phyloP scores from a whole-genome alignment of 2,888 invertebrate genomes.

The Phortica okadai region DNA sequence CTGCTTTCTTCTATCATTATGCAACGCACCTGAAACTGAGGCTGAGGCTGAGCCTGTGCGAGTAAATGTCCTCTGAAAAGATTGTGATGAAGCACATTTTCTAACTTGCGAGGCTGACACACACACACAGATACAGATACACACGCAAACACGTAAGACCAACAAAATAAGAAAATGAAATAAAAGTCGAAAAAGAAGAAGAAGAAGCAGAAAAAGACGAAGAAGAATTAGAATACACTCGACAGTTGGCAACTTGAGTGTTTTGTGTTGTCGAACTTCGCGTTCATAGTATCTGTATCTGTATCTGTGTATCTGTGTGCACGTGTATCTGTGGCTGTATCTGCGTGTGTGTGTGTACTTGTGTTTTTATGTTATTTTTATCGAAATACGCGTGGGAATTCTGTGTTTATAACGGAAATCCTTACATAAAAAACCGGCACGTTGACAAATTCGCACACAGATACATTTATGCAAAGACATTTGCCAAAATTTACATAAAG shows the following conservation, averaged over 20 bases:
- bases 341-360: not conserved
- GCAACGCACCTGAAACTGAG: conserved; percentile 44
- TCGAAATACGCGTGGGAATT: conserved; percentile 14
- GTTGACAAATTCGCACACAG: conserved; percentile 11
- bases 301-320: not conserved
- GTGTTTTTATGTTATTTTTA: not conserved
- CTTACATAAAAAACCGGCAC: conserved; percentile 10
- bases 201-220: conserved; percentile 43
- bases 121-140: conserved; percentile 19
- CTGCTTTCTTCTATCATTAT: no score
- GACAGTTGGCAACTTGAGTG: conserved; percentile 1
- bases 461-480: not conserved
- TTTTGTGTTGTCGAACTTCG: conserved; percentile 48
- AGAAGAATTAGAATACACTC: not conserved
- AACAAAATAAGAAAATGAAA: conserved; percentile 50
- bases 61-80: not conserved
- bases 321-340: conserved; percentile 6
- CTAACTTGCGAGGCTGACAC: not conserved
- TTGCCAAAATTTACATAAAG: not conserved
- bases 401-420: conserved; percentile 10
- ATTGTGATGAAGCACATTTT: conserved; percentile 4
- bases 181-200: conserved; percentile 45
- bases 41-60: conserved; percentile 33
- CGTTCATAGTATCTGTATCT: conserved; percentile 35
- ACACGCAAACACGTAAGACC: conserved; percentile 41